phyloP scores from a whole-genome alignment of 2,113 vertebrate species.

The Mesoclemmys tuberculata region DNA sequence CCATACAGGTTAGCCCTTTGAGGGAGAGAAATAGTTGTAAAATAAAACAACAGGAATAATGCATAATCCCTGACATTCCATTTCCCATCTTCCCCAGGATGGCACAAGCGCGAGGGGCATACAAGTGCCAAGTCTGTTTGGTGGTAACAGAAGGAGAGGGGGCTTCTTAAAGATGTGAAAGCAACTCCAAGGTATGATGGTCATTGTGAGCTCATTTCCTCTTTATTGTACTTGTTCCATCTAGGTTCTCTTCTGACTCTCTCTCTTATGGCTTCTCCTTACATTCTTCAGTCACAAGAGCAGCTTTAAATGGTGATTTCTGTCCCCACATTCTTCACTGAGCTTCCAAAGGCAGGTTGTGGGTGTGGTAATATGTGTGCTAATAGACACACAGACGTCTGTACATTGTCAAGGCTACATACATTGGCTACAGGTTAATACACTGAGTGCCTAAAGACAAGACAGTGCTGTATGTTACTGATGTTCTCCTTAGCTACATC shows the following conservation, averaged over 20 bases:
- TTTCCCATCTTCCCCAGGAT: too few species aligned
- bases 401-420: not conserved
- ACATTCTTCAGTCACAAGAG: not conserved
- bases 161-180: too few species aligned
- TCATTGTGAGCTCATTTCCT: too few species aligned
- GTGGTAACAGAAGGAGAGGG: too few species aligned
- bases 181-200: too few species aligned
- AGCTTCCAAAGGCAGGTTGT: not conserved
- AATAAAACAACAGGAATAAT: too few species aligned
- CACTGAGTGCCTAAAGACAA: not conserved
- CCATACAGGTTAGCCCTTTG: too few species aligned
- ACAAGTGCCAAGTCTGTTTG: too few species aligned
- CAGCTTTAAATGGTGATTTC: not conserved
- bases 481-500: not conserved
- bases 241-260: not conserved
- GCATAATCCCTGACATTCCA: too few species aligned
- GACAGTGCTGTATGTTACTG: not conserved
- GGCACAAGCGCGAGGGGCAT: too few species aligned
- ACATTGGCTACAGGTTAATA: not conserved
- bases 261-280: not conserved
- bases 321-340: not conserved
- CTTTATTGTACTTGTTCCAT: too few species aligned
- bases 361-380: not conserved
- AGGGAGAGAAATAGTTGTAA: too few species aligned
- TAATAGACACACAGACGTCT: not conserved